phyloP scores from a whole-genome alignment of 1,140 invertebrate genomes.

The Philotrypesis tridentata region DNA sequence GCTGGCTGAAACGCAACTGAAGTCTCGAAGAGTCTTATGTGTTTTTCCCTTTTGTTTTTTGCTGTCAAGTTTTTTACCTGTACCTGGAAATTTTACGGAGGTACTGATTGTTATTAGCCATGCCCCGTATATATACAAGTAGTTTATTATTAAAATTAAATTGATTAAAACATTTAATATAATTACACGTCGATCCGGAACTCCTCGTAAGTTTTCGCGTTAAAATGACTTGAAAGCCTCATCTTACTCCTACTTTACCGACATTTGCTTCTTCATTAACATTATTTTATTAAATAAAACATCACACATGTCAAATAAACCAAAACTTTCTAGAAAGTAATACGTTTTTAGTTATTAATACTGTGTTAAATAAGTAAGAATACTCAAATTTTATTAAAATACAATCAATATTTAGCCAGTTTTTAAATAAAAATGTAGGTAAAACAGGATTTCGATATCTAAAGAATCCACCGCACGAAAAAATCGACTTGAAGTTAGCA shows the following conservation, averaged over 20 bases:
- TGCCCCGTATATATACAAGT: slow-evolving; percentile 63
- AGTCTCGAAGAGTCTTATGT: slow-evolving; percentile 79
- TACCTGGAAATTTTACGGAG: slow-evolving; percentile 72
- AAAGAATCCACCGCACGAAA: not conserved
- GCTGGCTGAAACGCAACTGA: slow-evolving; percentile 80
- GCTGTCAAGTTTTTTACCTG: slow-evolving; percentile 76
- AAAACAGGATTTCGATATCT: not conserved
- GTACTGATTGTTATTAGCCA: slow-evolving; percentile 66
- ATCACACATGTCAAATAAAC: not conserved
- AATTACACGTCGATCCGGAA: slow-evolving; percentile 25
- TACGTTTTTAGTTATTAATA: not conserved
- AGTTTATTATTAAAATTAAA: slow-evolving; percentile 57
- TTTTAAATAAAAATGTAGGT: slow-evolving; percentile 10
- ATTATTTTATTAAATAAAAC: not conserved
- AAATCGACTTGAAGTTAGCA: slow-evolving; percentile 10
- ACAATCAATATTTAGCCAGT: not conserved
- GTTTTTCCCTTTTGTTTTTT: slow-evolving; percentile 79
- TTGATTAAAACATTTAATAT: slow-evolving; percentile 40
- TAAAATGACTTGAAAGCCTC: not conserved
- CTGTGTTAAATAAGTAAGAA: not conserved
- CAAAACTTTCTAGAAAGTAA: not conserved
- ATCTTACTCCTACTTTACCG: slow-evolving; percentile 30
- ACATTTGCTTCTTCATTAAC: slow-evolving; percentile 5
- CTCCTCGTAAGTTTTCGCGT: slow-evolving; percentile 25
- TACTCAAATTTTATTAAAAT: not conserved